A percentile compares a stretch with the other conserved stretches of the same genome.
These are phyloP conservation scores for Umimayanthus kanabou DNA, from an alignment of 92 coral and sea anemone genomes.

Conservation along the genomic window DNA sequence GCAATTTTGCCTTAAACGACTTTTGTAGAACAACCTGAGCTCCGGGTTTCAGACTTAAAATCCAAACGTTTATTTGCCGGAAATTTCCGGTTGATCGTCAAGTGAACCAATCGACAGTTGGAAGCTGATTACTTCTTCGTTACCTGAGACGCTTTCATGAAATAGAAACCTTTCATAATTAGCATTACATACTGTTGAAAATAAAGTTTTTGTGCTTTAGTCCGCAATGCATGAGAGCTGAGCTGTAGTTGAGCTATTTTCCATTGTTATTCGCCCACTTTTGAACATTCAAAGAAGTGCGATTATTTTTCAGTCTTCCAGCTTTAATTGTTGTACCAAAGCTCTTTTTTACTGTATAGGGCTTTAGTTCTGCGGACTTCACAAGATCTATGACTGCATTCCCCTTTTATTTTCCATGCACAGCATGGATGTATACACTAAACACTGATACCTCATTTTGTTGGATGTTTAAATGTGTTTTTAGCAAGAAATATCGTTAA, in stretches of 20 bases:
- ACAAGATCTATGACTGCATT: no score
- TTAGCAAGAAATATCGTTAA: background rate
- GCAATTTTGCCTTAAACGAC: background rate
- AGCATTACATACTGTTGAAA: background rate
- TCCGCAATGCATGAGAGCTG: background rate
- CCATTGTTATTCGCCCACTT: background rate
- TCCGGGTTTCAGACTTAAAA: background rate
- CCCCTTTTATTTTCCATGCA: no score
- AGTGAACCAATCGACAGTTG: background rate
- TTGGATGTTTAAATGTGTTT: no score
- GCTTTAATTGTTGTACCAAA: background rate
- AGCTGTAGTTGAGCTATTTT: background rate
- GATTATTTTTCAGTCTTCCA: no score
- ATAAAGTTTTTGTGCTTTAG: background rate
- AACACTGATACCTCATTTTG: no score
- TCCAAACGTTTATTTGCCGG: background rate
- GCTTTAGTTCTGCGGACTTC: no score
- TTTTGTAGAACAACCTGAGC: background rate
- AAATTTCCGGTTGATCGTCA: background rate
- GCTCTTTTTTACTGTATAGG: no score
- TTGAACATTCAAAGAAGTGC: background rate
- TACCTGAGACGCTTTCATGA: background rate
- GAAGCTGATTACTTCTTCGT: background rate
- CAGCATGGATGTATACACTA: no score
- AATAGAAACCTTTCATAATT: no score